phyloP scores from a whole-genome alignment of 2,888 invertebrate genomes.

The Drosophila borborema region DNA sequence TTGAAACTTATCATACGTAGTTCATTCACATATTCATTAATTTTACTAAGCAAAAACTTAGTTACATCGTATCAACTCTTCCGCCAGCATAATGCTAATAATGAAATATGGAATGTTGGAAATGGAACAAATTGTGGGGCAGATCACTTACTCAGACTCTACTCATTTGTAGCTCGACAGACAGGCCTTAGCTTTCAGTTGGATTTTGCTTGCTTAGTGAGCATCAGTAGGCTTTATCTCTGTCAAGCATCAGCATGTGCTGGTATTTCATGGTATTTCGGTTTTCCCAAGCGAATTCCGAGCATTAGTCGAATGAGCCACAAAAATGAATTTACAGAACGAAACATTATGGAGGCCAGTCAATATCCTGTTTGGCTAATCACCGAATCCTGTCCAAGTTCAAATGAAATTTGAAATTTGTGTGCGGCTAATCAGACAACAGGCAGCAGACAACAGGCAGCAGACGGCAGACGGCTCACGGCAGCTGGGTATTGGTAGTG shows the following conservation, averaged over 20 bases:
- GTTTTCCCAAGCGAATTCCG: neutral
- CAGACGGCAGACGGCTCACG: neutral
- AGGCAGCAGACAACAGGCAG: neutral
- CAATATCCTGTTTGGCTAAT: conserved; percentile 48
- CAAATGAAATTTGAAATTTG: conserved; percentile 32
- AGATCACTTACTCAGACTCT: too few relatives aligned
- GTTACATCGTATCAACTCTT: neutral
- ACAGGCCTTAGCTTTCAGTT: neutral
- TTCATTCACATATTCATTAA: neutral
- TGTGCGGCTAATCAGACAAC: conserved; percentile 14
- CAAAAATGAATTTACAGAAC: neutral
- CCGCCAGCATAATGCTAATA: neutral
- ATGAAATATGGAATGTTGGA: neutral
- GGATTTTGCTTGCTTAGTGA: too few relatives aligned
- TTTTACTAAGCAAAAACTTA: neutral
- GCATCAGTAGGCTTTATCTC: neutral
- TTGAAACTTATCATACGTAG: neutral
- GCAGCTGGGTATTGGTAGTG: neutral
- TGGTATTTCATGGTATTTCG: neutral
- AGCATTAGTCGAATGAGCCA: neutral
- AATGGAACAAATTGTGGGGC: neutral
- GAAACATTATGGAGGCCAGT: neutral
- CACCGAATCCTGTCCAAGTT: conserved; percentile 18
- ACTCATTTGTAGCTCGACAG: neutral
- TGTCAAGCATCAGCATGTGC: neutral